These are phyloP conservation scores for Lates calcarifer DNA, from an alignment of 2,113 vertebrate genomes.

Conservation along the genomic window DNA sequence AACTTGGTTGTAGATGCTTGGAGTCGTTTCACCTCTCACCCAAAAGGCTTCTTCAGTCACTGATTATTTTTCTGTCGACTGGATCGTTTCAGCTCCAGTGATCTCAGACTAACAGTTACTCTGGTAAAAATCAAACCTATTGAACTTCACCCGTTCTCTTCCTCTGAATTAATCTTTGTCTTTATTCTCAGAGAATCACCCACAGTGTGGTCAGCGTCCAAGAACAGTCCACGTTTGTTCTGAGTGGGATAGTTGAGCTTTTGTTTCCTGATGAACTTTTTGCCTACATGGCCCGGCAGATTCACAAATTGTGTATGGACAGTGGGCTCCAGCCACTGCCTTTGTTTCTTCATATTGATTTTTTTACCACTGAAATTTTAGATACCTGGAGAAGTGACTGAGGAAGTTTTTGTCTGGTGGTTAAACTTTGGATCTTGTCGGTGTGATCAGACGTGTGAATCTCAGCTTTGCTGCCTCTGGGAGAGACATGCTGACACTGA, in stretches of 20 bases:
- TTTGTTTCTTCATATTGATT: background rate
- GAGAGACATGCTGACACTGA: background rate
- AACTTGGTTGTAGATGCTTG: no score
- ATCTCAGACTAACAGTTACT: no score
- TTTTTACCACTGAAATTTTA: background rate
- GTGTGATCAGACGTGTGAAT: slow-evolving; percentile 24
- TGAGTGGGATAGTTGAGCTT: background rate
- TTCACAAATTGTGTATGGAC: background rate
- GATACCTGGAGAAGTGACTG: background rate
- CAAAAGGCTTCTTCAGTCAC: no score
- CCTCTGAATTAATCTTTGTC: background rate
- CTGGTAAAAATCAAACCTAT: background rate
- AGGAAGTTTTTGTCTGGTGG: background rate
- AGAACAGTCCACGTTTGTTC: background rate
- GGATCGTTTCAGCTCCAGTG: background rate
- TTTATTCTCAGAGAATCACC: background rate
- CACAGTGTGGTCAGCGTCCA: background rate
- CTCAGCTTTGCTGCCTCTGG: background rate
- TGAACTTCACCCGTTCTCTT: background rate
- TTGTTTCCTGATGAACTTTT: background rate
- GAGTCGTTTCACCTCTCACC: no score
- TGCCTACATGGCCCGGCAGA: background rate
- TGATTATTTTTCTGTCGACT: background rate
- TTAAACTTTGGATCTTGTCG: background rate
- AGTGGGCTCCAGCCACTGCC: background rate